Evolutionary conservation across 2,113 vertebrate genomes (phyloP).

Genomic region (Perccottus glenii): DNA sequence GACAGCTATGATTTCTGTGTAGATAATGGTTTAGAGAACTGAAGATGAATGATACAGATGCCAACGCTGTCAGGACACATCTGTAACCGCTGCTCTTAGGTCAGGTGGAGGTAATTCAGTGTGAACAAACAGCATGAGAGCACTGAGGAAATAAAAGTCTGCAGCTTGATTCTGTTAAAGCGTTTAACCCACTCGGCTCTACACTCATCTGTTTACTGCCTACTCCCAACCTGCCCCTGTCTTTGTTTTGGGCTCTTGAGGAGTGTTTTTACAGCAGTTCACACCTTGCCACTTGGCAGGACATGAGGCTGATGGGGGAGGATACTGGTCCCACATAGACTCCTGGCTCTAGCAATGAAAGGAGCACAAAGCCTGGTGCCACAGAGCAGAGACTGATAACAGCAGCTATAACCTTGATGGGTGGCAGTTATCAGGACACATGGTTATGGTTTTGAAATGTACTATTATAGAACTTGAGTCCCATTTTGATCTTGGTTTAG

Average conservation of each 20-base stretch:
- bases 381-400: neutral
- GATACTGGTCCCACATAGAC: constrained; percentile 7
- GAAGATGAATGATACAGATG: constrained; percentile 4
- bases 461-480: no score
- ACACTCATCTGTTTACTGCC: neutral
- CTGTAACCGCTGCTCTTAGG: neutral
- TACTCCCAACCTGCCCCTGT: neutral
- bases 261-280: constrained; percentile 19
- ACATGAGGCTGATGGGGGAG: constrained; percentile 10
- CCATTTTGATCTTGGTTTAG: no score
- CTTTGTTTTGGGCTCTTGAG: constrained; percentile 1
- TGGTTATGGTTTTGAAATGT: no score
- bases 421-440: no score
- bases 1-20: neutral
- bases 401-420: constrained; percentile 27
- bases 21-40: neutral
- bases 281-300: constrained; percentile 9
- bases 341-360: constrained; percentile 9
- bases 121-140: constrained; percentile 1
- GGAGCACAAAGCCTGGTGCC: constrained; percentile 6
- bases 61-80: constrained; percentile 2
- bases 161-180: neutral
- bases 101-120: constrained; percentile 17
- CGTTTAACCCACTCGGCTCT: neutral
- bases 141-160: neutral